These are phyloP conservation scores for Drosophila phalerata DNA, from an alignment of 2,888 invertebrate species.

Conservation along the genomic window DNA sequence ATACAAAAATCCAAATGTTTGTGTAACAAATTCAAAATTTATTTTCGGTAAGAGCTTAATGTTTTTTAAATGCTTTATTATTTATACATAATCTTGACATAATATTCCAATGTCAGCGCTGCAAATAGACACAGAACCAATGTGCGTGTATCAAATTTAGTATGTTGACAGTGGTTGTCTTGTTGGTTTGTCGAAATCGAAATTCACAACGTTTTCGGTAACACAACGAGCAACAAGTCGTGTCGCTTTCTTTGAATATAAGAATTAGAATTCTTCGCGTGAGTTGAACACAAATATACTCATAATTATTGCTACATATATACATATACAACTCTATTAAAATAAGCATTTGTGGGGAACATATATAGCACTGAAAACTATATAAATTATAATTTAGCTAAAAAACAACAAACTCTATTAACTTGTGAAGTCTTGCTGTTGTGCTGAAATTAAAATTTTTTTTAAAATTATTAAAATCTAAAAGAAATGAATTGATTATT, in stretches of 20 bases:
- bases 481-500: no score
- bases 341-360: no score
- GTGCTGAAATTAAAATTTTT: no score
- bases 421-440: no score
- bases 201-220: conserved; percentile 40
- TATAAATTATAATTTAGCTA: neutral
- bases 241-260: conserved; percentile 1
- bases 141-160: conserved; percentile 21
- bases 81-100: no score
- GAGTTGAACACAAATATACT: neutral
- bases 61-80: neutral
- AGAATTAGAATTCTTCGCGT: neutral
- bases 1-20: neutral
- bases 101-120: neutral
- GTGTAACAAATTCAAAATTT: neutral
- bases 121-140: conserved; percentile 10
- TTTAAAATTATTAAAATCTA: no score
- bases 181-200: neutral
- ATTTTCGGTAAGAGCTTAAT: neutral
- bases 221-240: conserved; percentile 47
- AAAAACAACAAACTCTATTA: no score
- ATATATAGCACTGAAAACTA: neutral
- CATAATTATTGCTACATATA: no score
- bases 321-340: neutral
- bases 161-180: conserved; percentile 8